Conservation (phyloP, 1,140 invertebrate species). For the Tetragonula clypearis region DNA sequence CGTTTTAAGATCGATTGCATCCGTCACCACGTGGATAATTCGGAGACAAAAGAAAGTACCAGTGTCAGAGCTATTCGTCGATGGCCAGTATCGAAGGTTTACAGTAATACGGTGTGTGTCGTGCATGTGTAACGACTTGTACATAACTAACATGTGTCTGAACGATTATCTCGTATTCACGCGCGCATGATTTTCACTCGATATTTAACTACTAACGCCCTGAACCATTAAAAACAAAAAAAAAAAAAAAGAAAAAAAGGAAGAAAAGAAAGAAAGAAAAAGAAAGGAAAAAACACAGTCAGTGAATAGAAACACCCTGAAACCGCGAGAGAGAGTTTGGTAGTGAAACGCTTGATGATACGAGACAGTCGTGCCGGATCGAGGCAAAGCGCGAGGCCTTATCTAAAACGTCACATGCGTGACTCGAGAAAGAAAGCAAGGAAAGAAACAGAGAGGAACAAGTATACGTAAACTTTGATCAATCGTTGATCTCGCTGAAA, state of each 20-base stretch:
- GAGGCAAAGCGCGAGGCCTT: conserved; percentile 62
- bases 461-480: conserved; percentile 45
- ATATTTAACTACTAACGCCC: neutral
- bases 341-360: neutral
- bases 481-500: conserved; percentile 59
- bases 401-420: conserved; percentile 60
- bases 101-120: conserved; percentile 19
- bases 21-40: conserved; percentile 42
- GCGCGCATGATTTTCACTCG: conserved; percentile 16
- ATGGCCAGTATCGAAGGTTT: conserved; percentile 25
- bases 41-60: conserved; percentile 18
- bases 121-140: conserved; percentile 64
- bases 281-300: neutral
- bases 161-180: conserved; percentile 58
- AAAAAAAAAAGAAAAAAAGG: neutral
- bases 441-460: conserved; percentile 3
- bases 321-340: neutral
- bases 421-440: conserved; percentile 47
- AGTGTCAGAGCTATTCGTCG: conserved; percentile 41
- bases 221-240: neutral
- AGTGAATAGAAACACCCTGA: neutral
- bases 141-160: conserved; percentile 53
- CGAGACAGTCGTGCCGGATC: conserved; percentile 48
- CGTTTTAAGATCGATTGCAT: neutral
- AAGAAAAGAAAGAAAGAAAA: neutral